Base-by-base conservation (phyloP, 2,888 invertebrate species). In the Brachyptera putata region DNA sequence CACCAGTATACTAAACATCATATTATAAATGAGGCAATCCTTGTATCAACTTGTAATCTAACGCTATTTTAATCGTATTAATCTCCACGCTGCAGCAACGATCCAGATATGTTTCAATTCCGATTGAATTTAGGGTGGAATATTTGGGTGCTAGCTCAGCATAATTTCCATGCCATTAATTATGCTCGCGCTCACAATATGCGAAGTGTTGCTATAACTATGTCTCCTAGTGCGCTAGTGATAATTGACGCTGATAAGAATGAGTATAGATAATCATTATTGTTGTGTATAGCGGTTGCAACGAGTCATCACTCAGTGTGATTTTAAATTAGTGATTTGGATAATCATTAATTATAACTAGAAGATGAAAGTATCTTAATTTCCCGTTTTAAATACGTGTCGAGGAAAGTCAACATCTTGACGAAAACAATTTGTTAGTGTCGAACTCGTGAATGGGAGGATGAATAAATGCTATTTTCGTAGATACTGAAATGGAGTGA, bases 241-340 rank as follows among this genome's bases (percentile, higher is more conserved):
- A 30, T 53, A 36, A 53, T 34, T 36, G 18, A 21, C 11, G 7
- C 53, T 53, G 53, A 53, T 53, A n/a, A n/a, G n/a, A n/a, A n/a
- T n/a, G n/a, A n/a, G n/a, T n/a, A n/a, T n/a, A n/a, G n/a, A n/a
- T n/a, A n/a, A n/a, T n/a, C n/a, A n/a, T n/a, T n/a, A n/a, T n/a
- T n/a, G n/a, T n/a, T n/a, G n/a, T n/a, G n/a, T n/a, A n/a, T n/a
- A n/a, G n/a, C n/a, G n/a, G n/a, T n/a, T n/a, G n/a, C n/a, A n/a
- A n/a, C 26, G 14, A 43, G 14, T 43, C 43, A 43, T 43, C 43
- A 49, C 34, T 36, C 49, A 49, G 25, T 3, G 53, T 11, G 53
- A 13, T 21, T 14, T 30, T 36, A 53, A 36, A 21, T 22, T 22
- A 22, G 16, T 18, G 3, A 14, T 24, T 4, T 5, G 24, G n/a